Evolutionary conservation across 2,888 invertebrate genomes (phyloP).

Genomic region (Mythimna vitellina): DNA sequence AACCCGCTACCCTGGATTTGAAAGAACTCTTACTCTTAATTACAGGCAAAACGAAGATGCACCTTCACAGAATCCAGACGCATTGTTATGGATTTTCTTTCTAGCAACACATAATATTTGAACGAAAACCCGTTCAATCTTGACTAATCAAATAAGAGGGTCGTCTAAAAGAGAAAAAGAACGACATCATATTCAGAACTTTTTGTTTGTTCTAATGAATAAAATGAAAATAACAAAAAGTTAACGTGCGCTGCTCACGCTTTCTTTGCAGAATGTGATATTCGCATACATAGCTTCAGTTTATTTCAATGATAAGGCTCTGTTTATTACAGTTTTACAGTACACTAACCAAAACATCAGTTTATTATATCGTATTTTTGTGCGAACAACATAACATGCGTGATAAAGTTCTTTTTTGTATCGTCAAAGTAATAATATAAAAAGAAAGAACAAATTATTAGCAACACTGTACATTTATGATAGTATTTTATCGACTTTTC

Average conservation of each 20-base stretch:
- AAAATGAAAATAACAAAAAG: constrained; percentile 16
- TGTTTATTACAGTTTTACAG: constrained; percentile 45
- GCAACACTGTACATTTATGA: background rate
- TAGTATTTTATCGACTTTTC: too few species aligned
- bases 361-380: constrained; percentile 24
- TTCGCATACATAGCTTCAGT: background rate
- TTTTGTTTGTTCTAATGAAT: constrained; percentile 18
- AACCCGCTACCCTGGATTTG: background rate
- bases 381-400: background rate
- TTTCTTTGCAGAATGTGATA: constrained; percentile 15
- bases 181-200: background rate
- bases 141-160: background rate
- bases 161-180: background rate
- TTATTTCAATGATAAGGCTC: constrained; percentile 38
- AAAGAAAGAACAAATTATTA: background rate
- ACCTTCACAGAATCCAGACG: too few species aligned
- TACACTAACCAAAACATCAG: constrained; percentile 24
- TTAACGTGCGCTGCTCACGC: background rate
- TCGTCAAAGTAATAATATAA: background rate
- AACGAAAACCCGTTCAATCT: too few species aligned
- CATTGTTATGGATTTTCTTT: background rate
- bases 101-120: too few species aligned
- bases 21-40: too few species aligned
- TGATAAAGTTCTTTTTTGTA: background rate
- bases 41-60: background rate